A percentile compares a stretch with the other conserved stretches of the same genome.
phyloP scores from a whole-genome alignment of 2,888 invertebrate species.

The Tridacna gigas region DNA sequence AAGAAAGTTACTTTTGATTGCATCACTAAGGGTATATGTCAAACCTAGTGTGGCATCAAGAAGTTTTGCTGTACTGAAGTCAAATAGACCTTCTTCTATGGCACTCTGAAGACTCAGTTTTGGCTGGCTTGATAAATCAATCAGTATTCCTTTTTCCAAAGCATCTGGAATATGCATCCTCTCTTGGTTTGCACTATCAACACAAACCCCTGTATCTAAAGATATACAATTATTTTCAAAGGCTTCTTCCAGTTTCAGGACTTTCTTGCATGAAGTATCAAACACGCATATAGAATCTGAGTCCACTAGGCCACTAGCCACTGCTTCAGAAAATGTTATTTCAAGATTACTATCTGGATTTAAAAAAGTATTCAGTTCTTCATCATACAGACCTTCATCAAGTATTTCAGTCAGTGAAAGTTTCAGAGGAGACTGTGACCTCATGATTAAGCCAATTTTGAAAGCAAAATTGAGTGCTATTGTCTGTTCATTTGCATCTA shows the following conservation, averaged over 20 bases:
- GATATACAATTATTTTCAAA: slow-evolving; percentile 73
- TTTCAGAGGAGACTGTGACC: slow-evolving; percentile 77
- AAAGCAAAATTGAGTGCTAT: slow-evolving; percentile 80
- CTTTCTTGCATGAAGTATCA: slow-evolving; percentile 70
- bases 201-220: slow-evolving; percentile 69
- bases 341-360: slow-evolving; percentile 78
- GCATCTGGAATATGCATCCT: slow-evolving; percentile 74
- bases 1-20: slow-evolving; percentile 93
- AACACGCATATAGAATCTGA: slow-evolving; percentile 71
- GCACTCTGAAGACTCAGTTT: slow-evolving; percentile 89
- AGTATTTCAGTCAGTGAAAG: slow-evolving; percentile 79
- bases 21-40: slow-evolving; percentile 74
- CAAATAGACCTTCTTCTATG: slow-evolving; percentile 76
- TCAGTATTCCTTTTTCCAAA: slow-evolving; percentile 77
- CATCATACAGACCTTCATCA: slow-evolving; percentile 80
- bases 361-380: slow-evolving; percentile 73
- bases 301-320: slow-evolving; percentile 75
- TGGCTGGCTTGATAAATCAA: slow-evolving; percentile 78
- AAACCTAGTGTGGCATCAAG: slow-evolving; percentile 72
- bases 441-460: slow-evolving; percentile 76
- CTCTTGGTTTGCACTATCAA: slow-evolving; percentile 70
- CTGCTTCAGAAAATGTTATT: slow-evolving; percentile 73
- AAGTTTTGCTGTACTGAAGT: slow-evolving; percentile 88
- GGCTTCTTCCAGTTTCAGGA: slow-evolving; percentile 74
- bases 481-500: slow-evolving; percentile 76